These are phyloP conservation scores for Drosophila kanekoi DNA, from an alignment of 2,888 invertebrate species.

Conservation along the genomic window DNA sequence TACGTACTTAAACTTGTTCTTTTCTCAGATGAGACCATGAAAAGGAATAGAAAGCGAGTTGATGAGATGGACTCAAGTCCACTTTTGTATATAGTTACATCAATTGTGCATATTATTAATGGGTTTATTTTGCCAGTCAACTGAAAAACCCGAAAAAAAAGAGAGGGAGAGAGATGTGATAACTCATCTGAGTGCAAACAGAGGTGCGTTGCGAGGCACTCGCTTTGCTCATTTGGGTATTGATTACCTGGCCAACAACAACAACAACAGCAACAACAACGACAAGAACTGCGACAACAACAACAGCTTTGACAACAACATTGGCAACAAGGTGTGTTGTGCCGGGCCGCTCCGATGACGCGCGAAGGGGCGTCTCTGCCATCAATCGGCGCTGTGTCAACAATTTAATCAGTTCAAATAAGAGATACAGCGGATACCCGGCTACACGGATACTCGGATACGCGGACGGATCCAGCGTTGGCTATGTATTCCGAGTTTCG, in stretches of 20 bases:
- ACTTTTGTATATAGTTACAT: background rate
- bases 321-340: constrained; percentile 60
- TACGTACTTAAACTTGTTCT: no score
- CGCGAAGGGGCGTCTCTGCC: constrained; percentile 18
- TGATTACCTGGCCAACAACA: constrained; percentile 59
- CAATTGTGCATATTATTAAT: background rate
- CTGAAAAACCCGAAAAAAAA: background rate
- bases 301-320: constrained; percentile 16
- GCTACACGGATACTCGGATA: constrained; percentile 4
- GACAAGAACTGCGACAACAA: constrained; percentile 14
- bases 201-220: constrained; percentile 50
- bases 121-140: background rate
- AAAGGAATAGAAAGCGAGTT: no score
- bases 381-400: constrained; percentile 67
- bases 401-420: constrained; percentile 78
- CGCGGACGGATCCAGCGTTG: constrained; percentile 1
- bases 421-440: constrained; percentile 38
- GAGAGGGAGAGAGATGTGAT: constrained; percentile 22
- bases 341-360: constrained; percentile 18
- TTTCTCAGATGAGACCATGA: no score
- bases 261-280: constrained; percentile 2
- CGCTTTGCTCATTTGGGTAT: constrained; percentile 42
- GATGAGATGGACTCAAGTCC: background rate
- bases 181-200: constrained; percentile 63
- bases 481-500: constrained; percentile 39